phyloP scores from a whole-genome alignment of 2,797 vertebrate genomes.

The Eutrigla gurnardus region DNA sequence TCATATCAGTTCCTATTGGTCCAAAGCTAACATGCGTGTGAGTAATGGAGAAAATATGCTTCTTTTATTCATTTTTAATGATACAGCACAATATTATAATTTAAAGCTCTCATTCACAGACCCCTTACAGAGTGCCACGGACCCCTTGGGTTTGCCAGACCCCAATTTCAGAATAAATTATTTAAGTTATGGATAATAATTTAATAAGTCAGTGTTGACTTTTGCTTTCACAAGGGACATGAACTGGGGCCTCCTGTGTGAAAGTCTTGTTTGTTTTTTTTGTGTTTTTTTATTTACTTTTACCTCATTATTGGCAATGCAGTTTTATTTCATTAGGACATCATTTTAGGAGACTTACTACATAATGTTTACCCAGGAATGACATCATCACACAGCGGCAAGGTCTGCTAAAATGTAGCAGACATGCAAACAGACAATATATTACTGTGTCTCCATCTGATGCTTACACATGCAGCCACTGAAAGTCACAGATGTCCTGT shows the following conservation, averaged over 20 bases:
- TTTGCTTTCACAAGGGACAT: background rate
- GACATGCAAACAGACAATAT: background rate
- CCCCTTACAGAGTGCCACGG: too few relatives aligned
- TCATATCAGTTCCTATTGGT: too few relatives aligned
- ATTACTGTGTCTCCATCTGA: background rate
- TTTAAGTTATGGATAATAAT: background rate
- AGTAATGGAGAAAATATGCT: too few relatives aligned
- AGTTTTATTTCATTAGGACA: background rate
- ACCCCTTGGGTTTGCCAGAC: too few relatives aligned
- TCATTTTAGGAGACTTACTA: background rate
- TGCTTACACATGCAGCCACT: constrained; percentile 9
- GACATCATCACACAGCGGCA: background rate
- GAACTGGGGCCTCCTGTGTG: background rate
- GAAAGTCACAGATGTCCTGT: constrained; percentile 37
- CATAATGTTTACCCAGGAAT: background rate
- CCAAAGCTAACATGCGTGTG: too few relatives aligned
- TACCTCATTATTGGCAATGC: background rate
- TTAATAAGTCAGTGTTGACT: background rate
- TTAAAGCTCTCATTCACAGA: too few relatives aligned
- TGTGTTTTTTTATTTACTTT: background rate
- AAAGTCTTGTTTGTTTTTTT: background rate
- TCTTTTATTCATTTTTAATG: too few relatives aligned
- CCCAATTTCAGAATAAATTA: background rate
- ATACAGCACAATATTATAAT: too few relatives aligned
- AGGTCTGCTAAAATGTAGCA: background rate